phyloP scores from a whole-genome alignment of 2,888 invertebrate species.

The Iphiclides podalirius region DNA sequence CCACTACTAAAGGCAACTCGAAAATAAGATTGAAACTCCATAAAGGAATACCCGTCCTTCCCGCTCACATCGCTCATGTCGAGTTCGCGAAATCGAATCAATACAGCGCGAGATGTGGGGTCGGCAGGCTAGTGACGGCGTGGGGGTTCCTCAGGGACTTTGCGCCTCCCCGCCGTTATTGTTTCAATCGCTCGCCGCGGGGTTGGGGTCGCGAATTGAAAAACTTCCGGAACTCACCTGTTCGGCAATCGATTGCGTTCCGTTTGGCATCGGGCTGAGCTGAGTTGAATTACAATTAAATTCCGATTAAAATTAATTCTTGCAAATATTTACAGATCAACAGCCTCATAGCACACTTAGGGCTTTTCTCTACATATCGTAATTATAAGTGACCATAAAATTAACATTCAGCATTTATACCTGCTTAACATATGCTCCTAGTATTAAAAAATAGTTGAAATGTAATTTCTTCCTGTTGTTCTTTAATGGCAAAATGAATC shows the following conservation, averaged over 20 bases:
- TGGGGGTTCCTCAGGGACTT: constrained; percentile 49
- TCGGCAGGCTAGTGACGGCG: constrained; percentile 32
- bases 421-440: no score
- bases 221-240: constrained; percentile 33
- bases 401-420: no score
- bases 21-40: constrained; percentile 16
- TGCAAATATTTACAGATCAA: no score
- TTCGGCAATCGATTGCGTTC: constrained; percentile 17
- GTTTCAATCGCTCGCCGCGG: constrained; percentile 65
- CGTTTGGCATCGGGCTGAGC: no score
- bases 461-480: no score
- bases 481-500: no score
- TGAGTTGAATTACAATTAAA: no score
- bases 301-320: no score
- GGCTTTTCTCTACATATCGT: no score
- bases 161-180: constrained; percentile 65
- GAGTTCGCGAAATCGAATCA: constrained; percentile 60
- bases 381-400: no score
- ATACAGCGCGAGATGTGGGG: constrained; percentile 40
- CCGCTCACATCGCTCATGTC: constrained; percentile 27
- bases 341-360: no score
- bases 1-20: constrained; percentile 9
- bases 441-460: no score
- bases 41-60: constrained; percentile 21
- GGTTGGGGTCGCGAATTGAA: constrained; percentile 38